phyloP scores from a whole-genome alignment of 2,797 vertebrate genomes.

The Lutjanus argentimaculatus region DNA sequence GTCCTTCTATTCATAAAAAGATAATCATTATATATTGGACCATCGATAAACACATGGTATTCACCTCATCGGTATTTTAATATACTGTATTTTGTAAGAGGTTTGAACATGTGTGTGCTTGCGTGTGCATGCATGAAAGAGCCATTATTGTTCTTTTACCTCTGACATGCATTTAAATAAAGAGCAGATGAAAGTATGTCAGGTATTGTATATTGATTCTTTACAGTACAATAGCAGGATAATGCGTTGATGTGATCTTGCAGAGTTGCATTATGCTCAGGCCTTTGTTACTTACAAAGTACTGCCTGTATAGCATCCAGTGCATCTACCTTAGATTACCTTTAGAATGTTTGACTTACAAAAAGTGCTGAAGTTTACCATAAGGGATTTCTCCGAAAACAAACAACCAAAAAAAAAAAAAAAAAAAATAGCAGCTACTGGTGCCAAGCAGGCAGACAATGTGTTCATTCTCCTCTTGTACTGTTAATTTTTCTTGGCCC shows the following conservation, averaged over 20 bases:
- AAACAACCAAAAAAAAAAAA: too few relatives aligned
- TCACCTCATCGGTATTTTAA: background rate
- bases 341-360: conserved; percentile 47
- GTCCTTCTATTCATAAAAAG: too few relatives aligned
- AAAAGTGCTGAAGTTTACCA: conserved; percentile 46
- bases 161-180: conserved; percentile 30
- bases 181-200: conserved; percentile 75
- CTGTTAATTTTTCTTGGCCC: conserved; percentile 60
- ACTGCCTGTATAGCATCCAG: conserved; percentile 44
- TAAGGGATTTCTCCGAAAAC: conserved; percentile 46
- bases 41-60: background rate
- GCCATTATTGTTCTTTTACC: conserved; percentile 14
- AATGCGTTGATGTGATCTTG: conserved; percentile 62
- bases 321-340: conserved; percentile 39
- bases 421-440: conserved; percentile 7
- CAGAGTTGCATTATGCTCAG: conserved; percentile 48
- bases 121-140: conserved; percentile 29
- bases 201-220: conserved; percentile 64
- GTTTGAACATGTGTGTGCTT: background rate
- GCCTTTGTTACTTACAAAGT: conserved; percentile 68
- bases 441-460: conserved; percentile 46
- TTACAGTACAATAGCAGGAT: conserved; percentile 56
- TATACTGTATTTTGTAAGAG: background rate
- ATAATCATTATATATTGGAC: background rate
- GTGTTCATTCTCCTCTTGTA: conserved; percentile 50